Evolutionary conservation across 2,113 vertebrate species (phyloP).

Genomic region (Notothenia rossii): DNA sequence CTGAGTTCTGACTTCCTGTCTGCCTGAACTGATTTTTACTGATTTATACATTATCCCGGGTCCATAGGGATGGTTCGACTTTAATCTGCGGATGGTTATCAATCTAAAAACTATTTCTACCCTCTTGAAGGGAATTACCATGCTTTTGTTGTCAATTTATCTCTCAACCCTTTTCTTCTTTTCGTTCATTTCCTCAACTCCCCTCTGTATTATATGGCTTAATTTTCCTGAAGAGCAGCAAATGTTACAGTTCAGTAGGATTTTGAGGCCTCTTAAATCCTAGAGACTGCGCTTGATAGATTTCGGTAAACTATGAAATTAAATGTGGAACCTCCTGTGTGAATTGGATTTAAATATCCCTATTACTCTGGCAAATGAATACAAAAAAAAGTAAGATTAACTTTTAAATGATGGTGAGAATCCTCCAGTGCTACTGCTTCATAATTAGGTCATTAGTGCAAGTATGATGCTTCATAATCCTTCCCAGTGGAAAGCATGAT

Average conservation of each 20-base stretch:
- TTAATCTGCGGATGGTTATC: conserved; percentile 65
- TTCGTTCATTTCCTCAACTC: conserved; percentile 45
- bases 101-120: conserved; percentile 59
- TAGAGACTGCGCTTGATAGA: conserved; percentile 56
- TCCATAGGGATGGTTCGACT: conserved; percentile 22
- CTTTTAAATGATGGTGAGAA: conserved; percentile 77
- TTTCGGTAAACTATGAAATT: conserved; percentile 79
- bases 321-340: conserved; percentile 70
- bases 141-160: conserved; percentile 58
- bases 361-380: conserved; percentile 72
- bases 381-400: conserved; percentile 66
- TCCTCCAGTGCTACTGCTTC: conserved; percentile 59
- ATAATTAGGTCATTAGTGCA: conserved; percentile 78
- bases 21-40: conserved; percentile 4
- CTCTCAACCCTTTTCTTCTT: conserved; percentile 36
- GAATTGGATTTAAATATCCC: conserved; percentile 78
- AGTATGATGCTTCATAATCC: conserved; percentile 72
- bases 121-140: conserved; percentile 52
- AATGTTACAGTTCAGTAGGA: conserved; percentile 74
- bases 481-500: conserved; percentile 47
- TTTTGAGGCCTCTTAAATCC: conserved; percentile 69
- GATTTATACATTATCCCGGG: conserved; percentile 33
- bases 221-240: conserved; percentile 71
- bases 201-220: conserved; percentile 58
- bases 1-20: conserved; percentile 36